Evolutionary conservation across 2,797 vertebrate genomes (phyloP).

Genomic region (Muscicapa striata): DNA sequence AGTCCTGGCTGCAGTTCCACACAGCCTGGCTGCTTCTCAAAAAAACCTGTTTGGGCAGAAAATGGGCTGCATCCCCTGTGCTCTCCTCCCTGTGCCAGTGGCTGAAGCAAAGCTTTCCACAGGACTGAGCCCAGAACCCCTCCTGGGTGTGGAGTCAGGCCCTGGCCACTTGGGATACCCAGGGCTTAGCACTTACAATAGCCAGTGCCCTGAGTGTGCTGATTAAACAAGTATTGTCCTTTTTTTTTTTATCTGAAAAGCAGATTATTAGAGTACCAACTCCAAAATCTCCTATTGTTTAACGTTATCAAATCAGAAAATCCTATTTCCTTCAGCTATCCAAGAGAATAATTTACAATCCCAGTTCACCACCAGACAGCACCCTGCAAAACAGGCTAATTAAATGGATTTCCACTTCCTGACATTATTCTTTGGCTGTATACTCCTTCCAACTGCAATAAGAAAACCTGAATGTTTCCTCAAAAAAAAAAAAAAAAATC

Average conservation of each 20-base stretch:
- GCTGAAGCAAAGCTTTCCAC: background rate
- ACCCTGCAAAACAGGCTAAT: conserved; percentile 2
- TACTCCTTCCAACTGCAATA: background rate
- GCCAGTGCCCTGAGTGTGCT: background rate
- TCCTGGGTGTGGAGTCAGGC: background rate
- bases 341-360: background rate
- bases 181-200: background rate
- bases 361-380: background rate
- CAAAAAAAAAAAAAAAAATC: background rate
- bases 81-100: background rate
- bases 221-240: background rate
- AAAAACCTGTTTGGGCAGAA: background rate
- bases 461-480: background rate
- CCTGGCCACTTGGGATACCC: background rate
- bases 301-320: conserved; percentile 22
- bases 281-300: background rate
- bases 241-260: background rate
- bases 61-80: rapidly evolving
- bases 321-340: background rate
- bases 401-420: conserved; percentile 14
- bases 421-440: background rate
- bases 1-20: background rate
- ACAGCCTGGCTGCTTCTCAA: background rate
- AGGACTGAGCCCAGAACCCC: rapidly evolving
- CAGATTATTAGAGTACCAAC: background rate